Evolutionary conservation across 2,888 invertebrate genomes (phyloP), one percentile per base, ranked within the genome.

Genomic region (Harmothoe impar): DNA sequence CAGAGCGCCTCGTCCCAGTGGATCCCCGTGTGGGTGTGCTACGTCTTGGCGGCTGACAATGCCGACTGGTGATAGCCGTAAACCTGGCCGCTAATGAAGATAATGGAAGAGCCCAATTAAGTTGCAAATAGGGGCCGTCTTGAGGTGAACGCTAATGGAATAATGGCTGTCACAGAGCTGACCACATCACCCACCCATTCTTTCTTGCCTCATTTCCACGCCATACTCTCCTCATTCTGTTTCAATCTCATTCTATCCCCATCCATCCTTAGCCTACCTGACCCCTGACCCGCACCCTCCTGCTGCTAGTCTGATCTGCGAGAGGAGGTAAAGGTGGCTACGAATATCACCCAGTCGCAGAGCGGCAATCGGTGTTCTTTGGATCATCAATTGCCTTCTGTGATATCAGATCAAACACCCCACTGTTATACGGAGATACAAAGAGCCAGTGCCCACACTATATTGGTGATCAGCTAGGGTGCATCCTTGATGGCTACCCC

Each of bases 101-200:
- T 56, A 86, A 86, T 86, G 86, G 86, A 86, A 15, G 86, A 52
- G 56, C 29, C 86, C 86, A 86, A 86, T 86, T 86, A 86, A 86
- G 86, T 86, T 86, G 86, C 86, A 86, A 86, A 86, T 86, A 86
- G 31, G 86, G 54, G 52, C 86, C 31, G 56, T 86, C 52, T 31
- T 12, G 52, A 20, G 54, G 86, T 56, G 29, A 54, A 10, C 17
- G 86, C 56, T 86, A 56, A 86, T 86, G 31, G 86, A 86, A 56
- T 86, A 54, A 86, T 86, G 86, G 15, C 29, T 35, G 33, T 81
- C n/a, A 81, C 33, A 43, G n/a, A 35, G 43, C 81, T 33, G 33
- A 35, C 35, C 81, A n/a, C 35, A 23, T 31, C 77, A 77, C 77
- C n/a, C 29, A n/a, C 25, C 25, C 77, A 25, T 25, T 17, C 81